Evolutionary conservation across 2,888 invertebrate genomes (phyloP).

Genomic region (Megamerina dolium): DNA sequence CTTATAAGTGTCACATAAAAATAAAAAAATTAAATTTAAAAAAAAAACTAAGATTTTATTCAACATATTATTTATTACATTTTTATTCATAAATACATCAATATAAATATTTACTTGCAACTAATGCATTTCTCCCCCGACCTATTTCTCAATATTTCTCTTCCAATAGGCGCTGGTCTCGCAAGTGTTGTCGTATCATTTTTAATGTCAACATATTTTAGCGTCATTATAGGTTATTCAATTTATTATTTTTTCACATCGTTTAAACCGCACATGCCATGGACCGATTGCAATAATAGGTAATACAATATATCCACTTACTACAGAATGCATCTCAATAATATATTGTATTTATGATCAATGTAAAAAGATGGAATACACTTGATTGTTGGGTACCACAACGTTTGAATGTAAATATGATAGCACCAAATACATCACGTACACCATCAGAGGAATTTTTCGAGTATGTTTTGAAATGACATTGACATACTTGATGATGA

Average conservation of each 20-base stretch:
- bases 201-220: constrained; percentile 91
- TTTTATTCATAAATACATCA: too few relatives aligned
- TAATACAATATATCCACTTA: too few relatives aligned
- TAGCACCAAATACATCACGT: constrained; percentile 65
- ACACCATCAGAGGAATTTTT: constrained; percentile 90
- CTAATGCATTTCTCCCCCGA: too few relatives aligned
- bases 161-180: constrained; percentile 77
- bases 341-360: neutral
- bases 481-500: neutral
- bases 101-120: too few relatives aligned
- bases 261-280: constrained; percentile 80
- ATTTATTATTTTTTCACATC: constrained; percentile 90
- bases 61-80: too few relatives aligned
- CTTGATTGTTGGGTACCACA: constrained; percentile 73
- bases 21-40: too few relatives aligned
- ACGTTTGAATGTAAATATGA: constrained; percentile 54
- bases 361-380: constrained; percentile 60
- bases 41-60: too few relatives aligned
- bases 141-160: neutral
- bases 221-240: constrained; percentile 90
- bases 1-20: too few relatives aligned
- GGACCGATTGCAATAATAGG: constrained; percentile 79
- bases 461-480: constrained; percentile 59
- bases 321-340: neutral
- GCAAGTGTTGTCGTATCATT: constrained; percentile 93